A percentile compares a stretch with the other conserved stretches of the same genome.
Evolutionary conservation across 2,797 vertebrate species (phyloP).

Genomic region (Gambelia wislizenii): DNA sequence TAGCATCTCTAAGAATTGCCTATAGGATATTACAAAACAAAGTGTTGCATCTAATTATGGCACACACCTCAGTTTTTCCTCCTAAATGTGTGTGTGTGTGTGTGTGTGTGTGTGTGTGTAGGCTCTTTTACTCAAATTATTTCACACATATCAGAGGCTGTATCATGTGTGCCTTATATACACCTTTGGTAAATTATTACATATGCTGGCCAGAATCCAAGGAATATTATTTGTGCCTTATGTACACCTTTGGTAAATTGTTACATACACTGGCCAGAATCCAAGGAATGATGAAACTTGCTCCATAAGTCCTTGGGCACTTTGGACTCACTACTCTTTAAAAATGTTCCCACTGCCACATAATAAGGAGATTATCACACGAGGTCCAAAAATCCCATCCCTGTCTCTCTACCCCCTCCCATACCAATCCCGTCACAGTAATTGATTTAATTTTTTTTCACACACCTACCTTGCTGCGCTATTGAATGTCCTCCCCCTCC

Average conservation of each 20-base stretch:
- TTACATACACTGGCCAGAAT: background rate
- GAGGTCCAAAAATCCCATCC: too few relatives aligned
- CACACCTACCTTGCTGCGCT: too few relatives aligned
- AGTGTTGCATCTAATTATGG: background rate
- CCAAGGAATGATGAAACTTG: background rate
- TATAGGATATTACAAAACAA: background rate
- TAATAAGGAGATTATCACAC: too few relatives aligned
- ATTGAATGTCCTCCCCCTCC: too few relatives aligned
- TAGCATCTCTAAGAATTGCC: constrained; percentile 1
- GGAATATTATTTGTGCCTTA: background rate
- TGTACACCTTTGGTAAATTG: background rate
- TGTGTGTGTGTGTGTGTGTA: background rate
- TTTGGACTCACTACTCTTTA: background rate
- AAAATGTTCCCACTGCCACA: background rate
- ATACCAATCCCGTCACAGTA: too few relatives aligned
- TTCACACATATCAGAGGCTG: background rate
- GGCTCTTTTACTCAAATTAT: background rate
- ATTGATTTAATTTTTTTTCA: too few relatives aligned
- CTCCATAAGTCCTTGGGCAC: background rate
- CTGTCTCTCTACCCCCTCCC: too few relatives aligned
- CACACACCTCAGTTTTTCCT: background rate
- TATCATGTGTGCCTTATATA: background rate
- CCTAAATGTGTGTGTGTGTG: background rate
- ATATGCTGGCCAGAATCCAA: background rate
- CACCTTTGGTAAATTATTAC: background rate